phyloP scores from a whole-genome alignment of 2,797 vertebrate genomes.

The Novumbra hubbsi region DNA sequence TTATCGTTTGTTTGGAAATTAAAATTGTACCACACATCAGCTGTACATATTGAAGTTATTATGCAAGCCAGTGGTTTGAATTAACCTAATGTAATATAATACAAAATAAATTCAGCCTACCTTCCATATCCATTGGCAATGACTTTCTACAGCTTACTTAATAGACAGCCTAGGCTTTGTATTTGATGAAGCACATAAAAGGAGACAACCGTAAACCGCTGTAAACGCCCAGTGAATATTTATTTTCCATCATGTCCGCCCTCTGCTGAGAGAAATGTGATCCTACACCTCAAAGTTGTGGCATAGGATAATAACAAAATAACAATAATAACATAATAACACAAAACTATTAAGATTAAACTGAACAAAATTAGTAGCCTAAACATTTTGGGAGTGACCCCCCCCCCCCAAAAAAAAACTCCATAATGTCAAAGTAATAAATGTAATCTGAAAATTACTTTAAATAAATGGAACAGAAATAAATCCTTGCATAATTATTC shows the following conservation, averaged over 20 bases:
- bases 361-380: too few relatives aligned
- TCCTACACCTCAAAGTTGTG: not conserved
- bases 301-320: not conserved
- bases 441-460: too few relatives aligned
- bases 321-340: too few relatives aligned
- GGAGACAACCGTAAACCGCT: not conserved
- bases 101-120: not conserved
- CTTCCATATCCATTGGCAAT: not conserved
- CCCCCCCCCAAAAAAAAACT: too few relatives aligned
- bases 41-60: not conserved
- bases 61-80: not conserved
- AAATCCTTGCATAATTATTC: too few relatives aligned
- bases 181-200: not conserved
- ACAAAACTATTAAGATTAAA: too few relatives aligned
- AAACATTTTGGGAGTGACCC: too few relatives aligned
- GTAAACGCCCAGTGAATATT: not conserved
- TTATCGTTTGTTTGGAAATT: not conserved
- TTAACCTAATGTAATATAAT: not conserved
- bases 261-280: conserved; percentile 1
- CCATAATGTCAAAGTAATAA: too few relatives aligned
- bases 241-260: conserved; percentile 2
- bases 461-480: too few relatives aligned
- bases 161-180: not conserved
- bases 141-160: not conserved
- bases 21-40: not conserved